Conservation (phyloP, 2,888 invertebrate species). For the Rhyacophila evoluta region DNA sequence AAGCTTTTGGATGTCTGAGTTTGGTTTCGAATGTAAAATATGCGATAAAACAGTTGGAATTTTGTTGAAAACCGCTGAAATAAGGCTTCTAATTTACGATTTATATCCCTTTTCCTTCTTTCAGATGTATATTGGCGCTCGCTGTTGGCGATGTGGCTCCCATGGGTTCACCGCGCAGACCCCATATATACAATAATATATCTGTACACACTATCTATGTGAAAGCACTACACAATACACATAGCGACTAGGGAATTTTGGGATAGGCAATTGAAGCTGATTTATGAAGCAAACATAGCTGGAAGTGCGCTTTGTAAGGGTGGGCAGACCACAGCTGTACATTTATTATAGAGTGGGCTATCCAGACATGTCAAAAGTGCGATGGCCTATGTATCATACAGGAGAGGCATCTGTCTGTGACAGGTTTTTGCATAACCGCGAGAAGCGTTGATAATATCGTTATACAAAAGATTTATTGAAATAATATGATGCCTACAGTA, state of each 20-base stretch:
- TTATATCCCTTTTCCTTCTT: conserved; percentile 3
- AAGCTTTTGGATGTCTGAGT: too few relatives aligned
- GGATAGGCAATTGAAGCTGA: conserved; percentile 17
- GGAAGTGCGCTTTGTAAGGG: conserved; percentile 12
- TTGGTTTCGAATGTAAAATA: too few relatives aligned
- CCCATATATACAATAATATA: not conserved
- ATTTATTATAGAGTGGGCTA: conserved; percentile 12
- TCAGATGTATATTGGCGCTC: not conserved
- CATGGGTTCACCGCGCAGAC: not conserved
- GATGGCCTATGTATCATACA: not conserved
- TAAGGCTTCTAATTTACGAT: not conserved
- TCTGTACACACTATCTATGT: not conserved
- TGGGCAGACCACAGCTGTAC: conserved; percentile 9
- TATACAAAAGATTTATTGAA: not conserved
- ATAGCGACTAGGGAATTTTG: not conserved
- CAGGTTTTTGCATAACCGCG: conserved; percentile 3
- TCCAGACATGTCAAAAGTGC: conserved; percentile 12
- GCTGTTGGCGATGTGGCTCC: conserved; percentile 9
- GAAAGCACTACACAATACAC: not conserved
- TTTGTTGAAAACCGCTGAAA: not conserved
- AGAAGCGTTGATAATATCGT: not conserved
- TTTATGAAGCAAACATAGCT: conserved; percentile 19
- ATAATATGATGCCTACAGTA: too few relatives aligned
- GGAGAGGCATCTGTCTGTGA: not conserved
- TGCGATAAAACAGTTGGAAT: too few relatives aligned